Base-by-base conservation (phyloP, 1,140 invertebrate genomes). In the Asbolus verrucosus region DNA sequence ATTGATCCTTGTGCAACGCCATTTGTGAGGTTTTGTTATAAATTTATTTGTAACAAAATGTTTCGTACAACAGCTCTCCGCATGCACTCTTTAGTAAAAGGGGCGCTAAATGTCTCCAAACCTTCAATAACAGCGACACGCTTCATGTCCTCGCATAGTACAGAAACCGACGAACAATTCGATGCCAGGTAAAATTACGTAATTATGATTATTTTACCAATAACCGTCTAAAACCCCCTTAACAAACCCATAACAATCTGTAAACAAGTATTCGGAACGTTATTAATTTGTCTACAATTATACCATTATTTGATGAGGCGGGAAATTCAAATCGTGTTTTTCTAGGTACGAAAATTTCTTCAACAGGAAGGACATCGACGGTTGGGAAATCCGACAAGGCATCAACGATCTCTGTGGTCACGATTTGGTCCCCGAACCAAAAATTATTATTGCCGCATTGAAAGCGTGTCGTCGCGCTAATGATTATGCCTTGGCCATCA, bases 371-470 rank as follows among this genome's bases (percentile, higher is more conserved):
- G 93, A 98, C 75, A 95, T 99, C 80, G 97, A 99, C 84, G 91
- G 91, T 33, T 99, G 98, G 98, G 95, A 98, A 85, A 87, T 97
- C 70, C 89, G 98, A 15, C 94, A 96, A 81, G 91, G 87, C 21
- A 91, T 93, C 88, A 93, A 92, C 75, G 90, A 93, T 80, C 78
- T 94, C 27, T 85, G 90, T 83, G 93, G 92, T 76, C 91, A 94
- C 88, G 97, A 99, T 86, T 84, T 95, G 73, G 90, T 99, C 33
- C 97, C 98, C 2, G 97, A 99, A 80, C 98, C 98, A 60, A 92
- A 88, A 80, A 94, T 99, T 73, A 89, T 99, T 60, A 90, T 89
- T 77, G 94, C 97, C 67, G 95, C 91, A n/a, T 81, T 99, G 50
- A 90, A 91, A 74, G 98, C 98, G 9, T 97, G 95, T 81, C 89